Evolutionary conservation across 2,797 vertebrate genomes (phyloP).

Genomic region (Lutjanus argentimaculatus): DNA sequence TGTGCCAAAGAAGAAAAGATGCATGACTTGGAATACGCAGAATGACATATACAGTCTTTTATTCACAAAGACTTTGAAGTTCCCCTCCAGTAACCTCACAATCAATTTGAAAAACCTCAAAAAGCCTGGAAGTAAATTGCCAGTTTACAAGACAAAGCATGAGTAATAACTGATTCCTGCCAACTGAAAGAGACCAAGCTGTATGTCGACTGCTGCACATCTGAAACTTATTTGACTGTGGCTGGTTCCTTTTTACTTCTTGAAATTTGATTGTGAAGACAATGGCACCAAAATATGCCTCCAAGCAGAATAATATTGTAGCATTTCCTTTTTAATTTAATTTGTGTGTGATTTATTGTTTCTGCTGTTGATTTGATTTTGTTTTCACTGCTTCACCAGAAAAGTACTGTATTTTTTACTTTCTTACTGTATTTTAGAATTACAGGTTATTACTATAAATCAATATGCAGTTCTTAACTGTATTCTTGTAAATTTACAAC

Average conservation of each 20-base stretch:
- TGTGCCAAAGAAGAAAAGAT: constrained; percentile 30
- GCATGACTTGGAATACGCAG: constrained; percentile 15
- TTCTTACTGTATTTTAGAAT: no score
- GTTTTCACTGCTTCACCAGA: no score
- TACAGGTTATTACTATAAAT: no score
- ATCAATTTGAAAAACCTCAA: constrained; percentile 50
- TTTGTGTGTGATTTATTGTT: background rate
- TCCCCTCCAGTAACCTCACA: constrained; percentile 55
- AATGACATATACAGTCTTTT: constrained; percentile 39
- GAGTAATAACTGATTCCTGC: constrained; percentile 55
- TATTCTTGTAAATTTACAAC: no score
- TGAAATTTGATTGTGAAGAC: background rate
- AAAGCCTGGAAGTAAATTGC: constrained; percentile 42
- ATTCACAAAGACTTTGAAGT: constrained; percentile 56
- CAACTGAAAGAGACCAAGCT: constrained; percentile 36
- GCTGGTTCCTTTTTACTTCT: constrained; percentile 5
- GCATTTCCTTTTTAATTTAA: background rate
- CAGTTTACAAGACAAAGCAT: constrained; percentile 55
- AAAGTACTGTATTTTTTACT: no score
- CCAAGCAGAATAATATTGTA: background rate
- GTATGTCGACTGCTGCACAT: constrained; percentile 33
- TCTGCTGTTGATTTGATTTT: background rate
- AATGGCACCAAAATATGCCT: constrained; percentile 3
- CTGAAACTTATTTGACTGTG: constrained; percentile 41
- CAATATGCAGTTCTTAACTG: no score